A percentile compares a stretch with the other conserved stretches of the same genome.
Conservation (phyloP, 2,797 vertebrate species). For the Phalloptychus januarius region DNA sequence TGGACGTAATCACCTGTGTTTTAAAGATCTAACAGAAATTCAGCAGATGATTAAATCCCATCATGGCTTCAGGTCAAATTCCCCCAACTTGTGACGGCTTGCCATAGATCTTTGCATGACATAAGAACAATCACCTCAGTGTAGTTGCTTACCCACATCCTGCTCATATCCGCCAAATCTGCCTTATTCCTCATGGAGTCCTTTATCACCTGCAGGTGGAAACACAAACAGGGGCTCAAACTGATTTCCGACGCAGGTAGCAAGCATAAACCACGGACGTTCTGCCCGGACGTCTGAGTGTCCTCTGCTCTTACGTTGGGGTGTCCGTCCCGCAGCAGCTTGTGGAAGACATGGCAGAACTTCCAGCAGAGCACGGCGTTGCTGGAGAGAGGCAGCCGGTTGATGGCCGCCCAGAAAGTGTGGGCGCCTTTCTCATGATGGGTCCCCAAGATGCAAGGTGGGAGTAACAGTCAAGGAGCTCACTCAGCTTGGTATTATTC, state of each 20-base stretch:
- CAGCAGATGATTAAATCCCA: not conserved
- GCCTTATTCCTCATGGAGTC: constrained; percentile 95
- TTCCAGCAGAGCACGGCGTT: constrained; percentile 99
- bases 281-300: not conserved
- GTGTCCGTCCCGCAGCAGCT: constrained; percentile 95
- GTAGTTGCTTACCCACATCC: constrained; percentile 94
- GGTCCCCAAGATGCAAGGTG: constrained; percentile 97
- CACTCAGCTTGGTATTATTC: not conserved
- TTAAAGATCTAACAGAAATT: not conserved
- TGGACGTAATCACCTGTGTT: not conserved
- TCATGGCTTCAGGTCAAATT: not conserved
- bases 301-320: constrained; percentile 85
- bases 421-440: constrained; percentile 98
- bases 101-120: not conserved
- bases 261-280: not conserved
- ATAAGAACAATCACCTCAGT: constrained; percentile 10
- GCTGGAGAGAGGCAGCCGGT: constrained; percentile 94
- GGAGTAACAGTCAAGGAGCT: constrained; percentile 69
- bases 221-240: not conserved
- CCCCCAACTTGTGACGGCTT: constrained; percentile 2
- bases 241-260: not conserved
- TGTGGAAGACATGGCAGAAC: constrained; percentile 99
- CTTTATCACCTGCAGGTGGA: constrained; percentile 88
- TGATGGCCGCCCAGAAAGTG: constrained; percentile 95
- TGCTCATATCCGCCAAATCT: constrained; percentile 95